Conservation (phyloP, 2,888 invertebrate species). For the Cephalotes varians region DNA sequence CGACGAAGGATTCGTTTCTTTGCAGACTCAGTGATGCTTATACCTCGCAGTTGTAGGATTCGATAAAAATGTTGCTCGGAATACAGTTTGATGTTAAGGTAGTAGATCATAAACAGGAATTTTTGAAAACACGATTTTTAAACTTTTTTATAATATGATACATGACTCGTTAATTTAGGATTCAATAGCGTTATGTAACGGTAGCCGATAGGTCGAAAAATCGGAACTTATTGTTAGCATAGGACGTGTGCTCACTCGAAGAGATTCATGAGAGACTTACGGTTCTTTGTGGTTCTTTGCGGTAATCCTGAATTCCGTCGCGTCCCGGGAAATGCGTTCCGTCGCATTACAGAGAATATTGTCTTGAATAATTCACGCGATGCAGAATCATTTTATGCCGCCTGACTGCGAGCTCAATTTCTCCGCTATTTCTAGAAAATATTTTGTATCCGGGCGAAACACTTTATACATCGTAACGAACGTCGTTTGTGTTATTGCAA, state of each 20-base stretch:
- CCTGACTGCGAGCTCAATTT: slow-evolving; percentile 50
- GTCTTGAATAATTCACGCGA: slow-evolving; percentile 63
- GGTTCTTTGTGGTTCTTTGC: slow-evolving; percentile 12
- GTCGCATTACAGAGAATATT: slow-evolving; percentile 53
- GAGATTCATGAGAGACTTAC: slow-evolving; percentile 45
- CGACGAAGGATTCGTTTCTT: slow-evolving; percentile 23
- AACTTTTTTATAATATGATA: not conserved
- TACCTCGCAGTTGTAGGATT: not conserved
- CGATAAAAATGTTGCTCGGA: not conserved
- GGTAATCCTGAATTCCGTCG: slow-evolving; percentile 48
- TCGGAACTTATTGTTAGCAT: slow-evolving; percentile 46
- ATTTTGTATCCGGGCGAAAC: slow-evolving; percentile 28
- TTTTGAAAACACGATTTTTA: not conserved
- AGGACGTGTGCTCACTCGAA: slow-evolving; percentile 9
- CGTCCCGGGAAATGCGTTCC: slow-evolving; percentile 47
- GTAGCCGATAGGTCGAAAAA: slow-evolving; percentile 42
- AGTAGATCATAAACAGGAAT: not conserved
- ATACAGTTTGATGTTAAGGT: not conserved
- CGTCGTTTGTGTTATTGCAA: not conserved
- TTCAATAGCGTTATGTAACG: not conserved
- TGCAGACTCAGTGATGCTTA: slow-evolving; percentile 2
- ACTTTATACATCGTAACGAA: slow-evolving; percentile 5
- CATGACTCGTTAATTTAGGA: not conserved
- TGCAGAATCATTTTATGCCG: slow-evolving; percentile 55
- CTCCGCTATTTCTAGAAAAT: slow-evolving; percentile 38